phyloP scores from a whole-genome alignment of 2,797 vertebrate species.

The Pelochelys cantorii region DNA sequence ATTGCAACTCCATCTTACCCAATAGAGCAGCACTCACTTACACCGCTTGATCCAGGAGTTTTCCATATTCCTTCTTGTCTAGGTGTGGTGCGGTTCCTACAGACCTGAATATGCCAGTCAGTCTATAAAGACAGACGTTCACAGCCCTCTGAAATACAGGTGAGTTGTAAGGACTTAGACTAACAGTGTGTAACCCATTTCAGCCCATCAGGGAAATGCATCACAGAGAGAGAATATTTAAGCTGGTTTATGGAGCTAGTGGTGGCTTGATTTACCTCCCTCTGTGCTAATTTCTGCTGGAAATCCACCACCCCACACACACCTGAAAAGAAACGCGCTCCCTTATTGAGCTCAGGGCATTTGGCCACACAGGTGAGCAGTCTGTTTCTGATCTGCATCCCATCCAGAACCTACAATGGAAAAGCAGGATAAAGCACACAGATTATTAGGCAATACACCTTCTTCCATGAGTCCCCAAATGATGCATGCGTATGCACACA shows the following conservation, averaged over 20 bases:
- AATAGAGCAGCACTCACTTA: background rate
- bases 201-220: rapidly evolving
- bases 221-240: rapidly evolving
- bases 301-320: background rate
- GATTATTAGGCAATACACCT: background rate
- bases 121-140: slow-evolving; percentile 95
- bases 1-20: background rate
- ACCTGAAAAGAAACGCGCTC: rapidly evolving
- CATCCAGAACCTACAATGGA: background rate
- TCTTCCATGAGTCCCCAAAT: background rate
- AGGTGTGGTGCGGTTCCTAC: slow-evolving; percentile 99
- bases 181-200: rapidly evolving
- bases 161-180: slow-evolving; percentile 44
- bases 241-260: background rate
- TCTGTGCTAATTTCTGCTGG: background rate
- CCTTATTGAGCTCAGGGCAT: background rate
- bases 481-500: background rate
- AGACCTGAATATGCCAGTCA: slow-evolving; percentile 95
- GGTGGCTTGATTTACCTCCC: rapidly evolving
- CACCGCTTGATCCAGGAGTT: background rate
- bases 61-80: background rate
- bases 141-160: slow-evolving; percentile 98
- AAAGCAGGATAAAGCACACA: background rate
- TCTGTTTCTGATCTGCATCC: background rate
- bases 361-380: rapidly evolving